Evolutionary conservation across 2,113 vertebrate species (phyloP), one percentile per base, ranked within the genome.

Genomic region (Poeciliopsis prolifica): DNA sequence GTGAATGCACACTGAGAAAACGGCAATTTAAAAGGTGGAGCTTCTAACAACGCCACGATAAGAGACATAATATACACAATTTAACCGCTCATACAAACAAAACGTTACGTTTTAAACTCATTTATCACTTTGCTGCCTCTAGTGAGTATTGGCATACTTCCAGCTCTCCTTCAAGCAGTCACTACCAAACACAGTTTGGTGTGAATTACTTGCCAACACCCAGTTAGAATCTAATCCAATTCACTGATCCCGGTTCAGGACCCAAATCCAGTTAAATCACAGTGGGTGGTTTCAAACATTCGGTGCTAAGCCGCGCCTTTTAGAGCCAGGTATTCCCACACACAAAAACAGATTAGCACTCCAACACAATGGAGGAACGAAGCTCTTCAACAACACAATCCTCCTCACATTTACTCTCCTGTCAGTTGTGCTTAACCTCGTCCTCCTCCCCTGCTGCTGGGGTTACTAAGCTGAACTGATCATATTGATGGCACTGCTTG

Each of bases 341-440:
- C 68, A 76, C 60, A 72, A 58, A 68, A 40, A 71, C 62, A 61
- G 35, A 58, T 58, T 42, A 67, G 65, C 67, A 62, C 31, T 44
- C 68, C 29, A 80, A 81, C 24, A 64, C 26, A 70, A 14, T 61
- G 58, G 40, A 66, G 11, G 28, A 72, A 68, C 69, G 63, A 75
- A 70, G 40, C 15, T 70, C 61, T 26, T 70, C 74, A 63, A 63
- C 37, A 15, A 78, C 86, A 70, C 68, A 70, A 65, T 64, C 24
- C 74, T 65, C 30, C 75, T 81, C 78, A 54, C 77, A 72, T 78
- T 37, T 35, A 79, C 78, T 77, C 40, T 66, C 28, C 77, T 71
- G 81, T 85, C 87, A 89, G 19, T 87, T 80, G 82, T 2, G 1
- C 67, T 88, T 84, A 88, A 84, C 82, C 68, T 73, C 61, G 83